Percentiles rank a stretch among this genome's conserved stretches.
Evolutionary conservation across 2,888 invertebrate species (phyloP).

Genomic region (Ceriagrion tenellum): DNA sequence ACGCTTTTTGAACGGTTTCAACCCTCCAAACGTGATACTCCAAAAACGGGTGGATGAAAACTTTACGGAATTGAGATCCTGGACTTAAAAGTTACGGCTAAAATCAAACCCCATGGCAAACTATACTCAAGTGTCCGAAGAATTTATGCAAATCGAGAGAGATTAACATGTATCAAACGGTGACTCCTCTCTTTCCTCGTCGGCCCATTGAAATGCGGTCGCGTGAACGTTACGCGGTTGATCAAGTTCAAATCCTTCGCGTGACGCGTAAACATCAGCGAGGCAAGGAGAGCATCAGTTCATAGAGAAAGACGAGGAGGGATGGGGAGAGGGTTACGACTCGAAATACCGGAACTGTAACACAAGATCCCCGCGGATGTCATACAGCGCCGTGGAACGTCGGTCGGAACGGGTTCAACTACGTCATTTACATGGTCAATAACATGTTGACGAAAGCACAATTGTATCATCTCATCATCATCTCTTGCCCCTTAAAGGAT

Average conservation of each 20-base stretch:
- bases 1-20: too few species aligned
- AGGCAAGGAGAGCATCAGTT: neutral
- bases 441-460: conserved; percentile 63
- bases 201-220: neutral
- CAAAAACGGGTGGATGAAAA: too few species aligned
- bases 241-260: conserved; percentile 1
- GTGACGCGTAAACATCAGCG: conserved; percentile 26
- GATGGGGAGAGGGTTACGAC: neutral
- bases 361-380: conserved; percentile 51
- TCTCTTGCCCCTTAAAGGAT: neutral
- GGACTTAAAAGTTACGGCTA: too few species aligned
- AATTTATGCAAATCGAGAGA: neutral
- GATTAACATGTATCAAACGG: neutral
- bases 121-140: neutral
- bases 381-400: conserved; percentile 62
- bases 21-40: too few species aligned
- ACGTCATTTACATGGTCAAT: conserved; percentile 58
- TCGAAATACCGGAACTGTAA: conserved; percentile 57
- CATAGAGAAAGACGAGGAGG: neutral
- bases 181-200: neutral
- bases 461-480: conserved; percentile 65
- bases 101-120: neutral
- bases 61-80: too few species aligned
- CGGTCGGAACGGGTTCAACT: conserved; percentile 42
- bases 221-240: conserved; percentile 22